phyloP scores from a whole-genome alignment of 2,797 vertebrate genomes.

The Salarias fasciatus region DNA sequence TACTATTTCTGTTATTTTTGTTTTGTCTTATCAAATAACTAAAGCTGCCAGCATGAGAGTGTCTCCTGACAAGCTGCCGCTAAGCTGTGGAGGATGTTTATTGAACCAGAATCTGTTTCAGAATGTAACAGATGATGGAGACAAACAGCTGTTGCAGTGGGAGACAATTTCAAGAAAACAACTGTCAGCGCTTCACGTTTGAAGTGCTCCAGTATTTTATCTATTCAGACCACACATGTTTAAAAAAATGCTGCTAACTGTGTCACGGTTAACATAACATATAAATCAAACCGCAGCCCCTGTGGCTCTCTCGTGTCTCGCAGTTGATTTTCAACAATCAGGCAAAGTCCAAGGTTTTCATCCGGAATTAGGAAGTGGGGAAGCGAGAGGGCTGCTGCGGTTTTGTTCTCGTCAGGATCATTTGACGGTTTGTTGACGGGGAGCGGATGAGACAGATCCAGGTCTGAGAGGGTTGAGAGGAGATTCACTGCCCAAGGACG shows the following conservation, averaged over 20 bases:
- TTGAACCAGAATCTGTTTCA: slow-evolving; percentile 29
- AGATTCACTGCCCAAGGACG: slow-evolving; percentile 66
- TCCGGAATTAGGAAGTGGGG: slow-evolving; percentile 29
- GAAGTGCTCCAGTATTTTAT: slow-evolving; percentile 2
- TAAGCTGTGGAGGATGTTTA: slow-evolving; percentile 27
- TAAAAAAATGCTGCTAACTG: slow-evolving; percentile 13
- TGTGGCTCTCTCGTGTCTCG: background rate
- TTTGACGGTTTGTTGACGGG: slow-evolving; percentile 66
- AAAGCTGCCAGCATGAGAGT: slow-evolving; percentile 17
- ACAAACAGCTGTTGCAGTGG: slow-evolving; percentile 15
- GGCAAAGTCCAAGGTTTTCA: slow-evolving; percentile 33
- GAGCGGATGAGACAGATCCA: slow-evolving; percentile 79
- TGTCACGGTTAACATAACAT: background rate
- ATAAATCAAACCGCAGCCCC: background rate
- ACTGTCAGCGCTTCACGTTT: slow-evolving; percentile 18
- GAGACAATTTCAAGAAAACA: slow-evolving; percentile 20
- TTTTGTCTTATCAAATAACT: slow-evolving; percentile 35
- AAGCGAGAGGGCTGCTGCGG: slow-evolving; percentile 23
- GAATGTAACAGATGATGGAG: slow-evolving; percentile 23
- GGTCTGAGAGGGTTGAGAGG: slow-evolving; percentile 72
- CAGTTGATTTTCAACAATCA: slow-evolving; percentile 22
- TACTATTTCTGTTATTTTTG: slow-evolving; percentile 28
- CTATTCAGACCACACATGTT: slow-evolving; percentile 16
- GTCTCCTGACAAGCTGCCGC: slow-evolving; percentile 20
- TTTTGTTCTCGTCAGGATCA: slow-evolving; percentile 53